Evolutionary conservation across 2,113 vertebrate genomes (phyloP).

Genomic region (Heptranchias perlo): DNA sequence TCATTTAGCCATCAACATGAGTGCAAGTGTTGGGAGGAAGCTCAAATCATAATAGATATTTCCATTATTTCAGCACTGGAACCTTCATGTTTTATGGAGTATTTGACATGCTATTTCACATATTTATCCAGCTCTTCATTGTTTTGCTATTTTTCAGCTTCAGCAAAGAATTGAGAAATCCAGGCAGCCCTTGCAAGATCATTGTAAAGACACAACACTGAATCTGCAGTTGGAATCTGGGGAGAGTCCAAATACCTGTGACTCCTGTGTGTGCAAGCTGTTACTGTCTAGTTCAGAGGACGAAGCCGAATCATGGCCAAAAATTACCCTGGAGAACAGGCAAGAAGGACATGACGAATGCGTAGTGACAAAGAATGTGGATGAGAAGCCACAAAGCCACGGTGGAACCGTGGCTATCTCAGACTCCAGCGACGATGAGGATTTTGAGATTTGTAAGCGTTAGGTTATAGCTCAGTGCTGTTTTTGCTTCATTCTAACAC

Average conservation of each 20-base stretch:
- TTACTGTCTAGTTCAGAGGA: background rate
- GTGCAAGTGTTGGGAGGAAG: background rate
- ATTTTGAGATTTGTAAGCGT: background rate
- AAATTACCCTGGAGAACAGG: background rate
- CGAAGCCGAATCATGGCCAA: background rate
- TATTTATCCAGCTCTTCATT: background rate
- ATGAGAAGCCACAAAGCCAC: background rate
- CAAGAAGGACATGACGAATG: background rate
- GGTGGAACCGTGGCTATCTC: background rate
- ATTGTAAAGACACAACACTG: background rate
- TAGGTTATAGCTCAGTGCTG: background rate
- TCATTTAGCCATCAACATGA: background rate
- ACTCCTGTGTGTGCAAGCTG: background rate
- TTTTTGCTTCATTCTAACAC: background rate
- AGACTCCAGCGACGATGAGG: background rate
- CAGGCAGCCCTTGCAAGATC: background rate
- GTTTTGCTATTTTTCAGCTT: constrained; percentile 17
- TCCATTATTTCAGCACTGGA: background rate
- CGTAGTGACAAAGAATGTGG: background rate
- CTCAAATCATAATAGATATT: background rate
- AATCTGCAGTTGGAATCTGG: background rate
- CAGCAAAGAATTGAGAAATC: constrained; percentile 3
- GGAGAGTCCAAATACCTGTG: background rate
- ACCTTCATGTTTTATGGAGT: background rate
- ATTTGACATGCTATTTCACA: background rate